Conservation (phyloP, 2,113 vertebrate genomes). For the Petromus typicus region DNA sequence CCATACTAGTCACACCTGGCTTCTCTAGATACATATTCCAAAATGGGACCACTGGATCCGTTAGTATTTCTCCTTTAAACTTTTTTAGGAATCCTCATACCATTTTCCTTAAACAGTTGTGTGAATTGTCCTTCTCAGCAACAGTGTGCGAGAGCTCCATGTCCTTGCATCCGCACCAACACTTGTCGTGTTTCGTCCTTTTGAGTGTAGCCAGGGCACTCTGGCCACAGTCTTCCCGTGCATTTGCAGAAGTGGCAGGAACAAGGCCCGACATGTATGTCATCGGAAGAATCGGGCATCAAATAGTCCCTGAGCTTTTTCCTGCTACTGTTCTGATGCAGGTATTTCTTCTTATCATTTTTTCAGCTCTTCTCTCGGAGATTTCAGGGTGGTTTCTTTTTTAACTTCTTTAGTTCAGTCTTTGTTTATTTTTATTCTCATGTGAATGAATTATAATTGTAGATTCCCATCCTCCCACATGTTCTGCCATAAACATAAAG, state of each 20-base stretch:
- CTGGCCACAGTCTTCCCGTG: neutral
- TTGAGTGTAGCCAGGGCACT: neutral
- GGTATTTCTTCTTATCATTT: constrained; percentile 4
- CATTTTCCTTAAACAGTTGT: neutral
- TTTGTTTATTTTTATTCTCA: constrained; percentile 56
- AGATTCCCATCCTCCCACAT: constrained; percentile 35
- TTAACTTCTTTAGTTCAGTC: constrained; percentile 53
- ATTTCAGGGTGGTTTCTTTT: constrained; percentile 3
- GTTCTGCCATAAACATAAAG: constrained; percentile 40
- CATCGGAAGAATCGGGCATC: neutral
- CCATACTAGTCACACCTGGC: neutral
- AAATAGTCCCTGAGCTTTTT: neutral
- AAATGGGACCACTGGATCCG: neutral
- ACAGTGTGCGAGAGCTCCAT: neutral
- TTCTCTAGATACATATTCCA: neutral
- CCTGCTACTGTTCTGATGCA: neutral
- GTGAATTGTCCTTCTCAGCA: neutral
- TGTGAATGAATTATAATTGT: constrained; percentile 63
- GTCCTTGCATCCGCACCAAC: neutral
- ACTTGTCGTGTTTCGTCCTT: neutral
- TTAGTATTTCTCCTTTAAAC: neutral
- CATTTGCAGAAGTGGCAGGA: neutral
- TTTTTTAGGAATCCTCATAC: neutral
- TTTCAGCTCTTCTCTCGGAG: constrained; percentile 38
- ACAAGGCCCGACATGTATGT: neutral